Percentiles rank a stretch among this genome's conserved stretches.
Conservation (phyloP, 2,888 invertebrate species). For the Eupithecia subfuscata region DNA sequence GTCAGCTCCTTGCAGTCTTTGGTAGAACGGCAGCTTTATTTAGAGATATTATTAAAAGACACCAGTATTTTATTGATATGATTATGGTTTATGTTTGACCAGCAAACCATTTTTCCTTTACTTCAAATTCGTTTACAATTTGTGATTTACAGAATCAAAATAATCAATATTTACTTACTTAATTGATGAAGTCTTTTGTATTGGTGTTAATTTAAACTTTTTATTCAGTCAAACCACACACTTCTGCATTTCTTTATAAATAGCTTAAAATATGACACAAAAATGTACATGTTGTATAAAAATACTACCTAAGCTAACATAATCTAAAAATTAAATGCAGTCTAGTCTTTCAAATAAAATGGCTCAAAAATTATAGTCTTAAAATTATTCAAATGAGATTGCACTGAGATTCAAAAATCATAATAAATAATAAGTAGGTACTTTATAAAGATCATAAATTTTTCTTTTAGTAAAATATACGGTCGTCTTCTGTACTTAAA, state of each 20-base stretch:
- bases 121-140: not conserved
- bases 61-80: not conserved
- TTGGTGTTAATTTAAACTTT: not conserved
- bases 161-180: not conserved
- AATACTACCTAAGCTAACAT: slow-evolving; percentile 46
- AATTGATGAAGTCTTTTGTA: slow-evolving; percentile 1
- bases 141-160: not conserved
- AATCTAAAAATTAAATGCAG: slow-evolving; percentile 63
- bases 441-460: not conserved
- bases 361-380: slow-evolving; percentile 43
- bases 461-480: not conserved
- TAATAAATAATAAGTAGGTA: slow-evolving; percentile 17
- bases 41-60: not conserved
- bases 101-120: not conserved
- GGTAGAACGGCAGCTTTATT: not conserved
- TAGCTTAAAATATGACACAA: slow-evolving; percentile 65
- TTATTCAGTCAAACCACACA: slow-evolving; percentile 11
- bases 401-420: slow-evolving; percentile 49
- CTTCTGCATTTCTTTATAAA: slow-evolving; percentile 27
- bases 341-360: slow-evolving; percentile 59
- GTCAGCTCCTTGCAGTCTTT: not conserved
- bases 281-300: slow-evolving; percentile 52
- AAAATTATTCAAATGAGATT: slow-evolving; percentile 41
- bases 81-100: not conserved
- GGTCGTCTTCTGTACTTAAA: not conserved